A percentile compares a stretch with the other conserved stretches of the same genome.
Conservation (phyloP, 2,113 vertebrate species). For the Chaetorhynchus papuensis region DNA sequence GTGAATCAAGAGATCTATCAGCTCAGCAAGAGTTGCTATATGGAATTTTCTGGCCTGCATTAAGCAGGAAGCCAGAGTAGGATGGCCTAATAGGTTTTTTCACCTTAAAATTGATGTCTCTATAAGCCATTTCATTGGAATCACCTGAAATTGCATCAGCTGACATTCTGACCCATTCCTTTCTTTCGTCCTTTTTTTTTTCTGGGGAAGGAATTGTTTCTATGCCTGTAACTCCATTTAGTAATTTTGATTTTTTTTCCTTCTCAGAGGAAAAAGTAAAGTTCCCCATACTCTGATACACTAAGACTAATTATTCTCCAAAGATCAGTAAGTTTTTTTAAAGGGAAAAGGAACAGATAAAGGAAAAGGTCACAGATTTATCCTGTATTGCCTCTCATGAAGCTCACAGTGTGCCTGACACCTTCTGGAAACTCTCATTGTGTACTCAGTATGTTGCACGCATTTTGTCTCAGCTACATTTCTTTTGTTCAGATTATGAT, state of each 20-base stretch:
- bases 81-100: not conserved
- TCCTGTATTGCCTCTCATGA: not conserved
- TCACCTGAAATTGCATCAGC: not conserved
- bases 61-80: not conserved
- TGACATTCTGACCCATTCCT: not conserved
- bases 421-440: not conserved
- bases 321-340: not conserved
- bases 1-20: not conserved
- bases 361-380: not conserved
- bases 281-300: not conserved
- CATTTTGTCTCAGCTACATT: not conserved
- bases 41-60: not conserved
- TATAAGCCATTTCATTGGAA: not conserved
- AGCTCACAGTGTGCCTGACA: not conserved
- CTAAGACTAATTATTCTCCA: not conserved
- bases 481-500: not conserved
- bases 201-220: not conserved
- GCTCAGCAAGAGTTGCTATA: not conserved
- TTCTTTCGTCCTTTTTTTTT: accelerated
- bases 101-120: not conserved
- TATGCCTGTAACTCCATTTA: not conserved
- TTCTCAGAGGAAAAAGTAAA: not conserved
- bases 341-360: not conserved
- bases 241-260: not conserved
- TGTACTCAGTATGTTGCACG: not conserved